Conservation (phyloP, 2,888 invertebrate species). For the Gymnosoma rotundatum region DNA sequence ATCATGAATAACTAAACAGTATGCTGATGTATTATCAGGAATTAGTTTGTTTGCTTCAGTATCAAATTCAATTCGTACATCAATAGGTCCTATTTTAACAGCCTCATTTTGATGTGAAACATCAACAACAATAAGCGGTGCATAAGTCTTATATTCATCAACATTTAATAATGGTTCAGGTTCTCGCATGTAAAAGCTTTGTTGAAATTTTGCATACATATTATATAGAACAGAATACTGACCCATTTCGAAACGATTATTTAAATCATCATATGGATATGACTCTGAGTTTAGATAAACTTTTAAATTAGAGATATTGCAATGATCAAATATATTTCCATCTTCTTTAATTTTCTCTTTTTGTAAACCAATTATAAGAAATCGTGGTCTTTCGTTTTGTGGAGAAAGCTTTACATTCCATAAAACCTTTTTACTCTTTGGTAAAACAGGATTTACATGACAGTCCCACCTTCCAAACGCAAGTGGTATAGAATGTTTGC, state of each 20-base stretch:
- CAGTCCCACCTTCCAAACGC: constrained; percentile 11
- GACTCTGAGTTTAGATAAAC: no score
- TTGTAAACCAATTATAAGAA: constrained; percentile 31
- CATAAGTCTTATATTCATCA: constrained; percentile 21
- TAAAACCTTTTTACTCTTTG: neutral
- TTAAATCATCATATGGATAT: constrained; percentile 14
- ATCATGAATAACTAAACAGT: constrained; percentile 17
- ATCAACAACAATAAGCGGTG: constrained; percentile 20
- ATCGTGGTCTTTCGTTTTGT: constrained; percentile 42
- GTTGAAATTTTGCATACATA: no score
- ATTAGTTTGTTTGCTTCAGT: constrained; percentile 26
- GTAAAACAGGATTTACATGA: constrained; percentile 6
- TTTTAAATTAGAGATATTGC: no score
- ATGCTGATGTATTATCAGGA: constrained; percentile 16
- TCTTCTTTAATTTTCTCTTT: constrained; percentile 16
- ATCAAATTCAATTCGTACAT: constrained; percentile 27
- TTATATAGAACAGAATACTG: no score
- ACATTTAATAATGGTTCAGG: constrained; percentile 16
- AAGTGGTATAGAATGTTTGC: constrained; percentile 9
- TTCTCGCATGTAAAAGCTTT: constrained; percentile 2
- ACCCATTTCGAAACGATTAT: constrained; percentile 8
- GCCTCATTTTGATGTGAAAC: constrained; percentile 17
- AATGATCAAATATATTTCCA: no score
- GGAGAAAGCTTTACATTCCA: neutral
- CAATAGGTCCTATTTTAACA: constrained; percentile 23